Evolutionary conservation across 2,888 invertebrate species (phyloP).

Genomic region (Patella pellucida): DNA sequence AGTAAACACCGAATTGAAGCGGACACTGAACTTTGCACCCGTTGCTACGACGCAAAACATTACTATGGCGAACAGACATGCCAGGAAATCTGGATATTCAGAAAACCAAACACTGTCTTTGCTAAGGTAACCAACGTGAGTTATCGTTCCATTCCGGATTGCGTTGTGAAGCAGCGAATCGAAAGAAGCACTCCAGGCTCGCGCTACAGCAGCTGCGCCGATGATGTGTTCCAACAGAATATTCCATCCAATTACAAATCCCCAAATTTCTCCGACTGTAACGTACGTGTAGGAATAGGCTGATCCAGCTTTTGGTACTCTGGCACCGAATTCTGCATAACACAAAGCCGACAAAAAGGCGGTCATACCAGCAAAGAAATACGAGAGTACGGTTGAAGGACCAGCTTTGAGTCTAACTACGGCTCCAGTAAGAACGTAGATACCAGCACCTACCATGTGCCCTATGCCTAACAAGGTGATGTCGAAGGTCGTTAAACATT

Average conservation of each 20-base stretch:
- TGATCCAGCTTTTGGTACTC: conserved; percentile 75
- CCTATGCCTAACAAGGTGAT: conserved; percentile 91
- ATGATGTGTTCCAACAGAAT: conserved; percentile 75
- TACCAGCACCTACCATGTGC: conserved; percentile 97
- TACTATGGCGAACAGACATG: conserved; percentile 64
- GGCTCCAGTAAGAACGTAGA: conserved; percentile 94
- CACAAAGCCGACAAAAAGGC: conserved; percentile 72
- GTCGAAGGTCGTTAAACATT: conserved; percentile 87
- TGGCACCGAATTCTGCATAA: conserved; percentile 69
- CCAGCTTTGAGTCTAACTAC: conserved; percentile 73
- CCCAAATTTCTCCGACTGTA: conserved; percentile 90
- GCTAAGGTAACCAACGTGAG: conserved; percentile 53
- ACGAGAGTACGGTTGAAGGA: conserved; percentile 76
- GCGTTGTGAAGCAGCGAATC: conserved; percentile 70
- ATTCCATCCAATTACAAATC: conserved; percentile 91
- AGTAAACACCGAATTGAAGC: conserved; percentile 70
- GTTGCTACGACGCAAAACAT: conserved; percentile 73
- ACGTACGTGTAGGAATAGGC: conserved; percentile 95
- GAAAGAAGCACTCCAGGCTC: conserved; percentile 72
- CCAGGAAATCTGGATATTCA: conserved; percentile 72
- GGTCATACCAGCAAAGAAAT: conserved; percentile 75
- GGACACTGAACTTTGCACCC: conserved; percentile 70
- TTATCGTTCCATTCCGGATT: conserved; percentile 69
- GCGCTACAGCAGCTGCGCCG: conserved; percentile 75
- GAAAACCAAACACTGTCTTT: conserved; percentile 52